Evolutionary conservation across 2,797 vertebrate genomes (phyloP).

Genomic region (Acrossocheilus wenchowensis): DNA sequence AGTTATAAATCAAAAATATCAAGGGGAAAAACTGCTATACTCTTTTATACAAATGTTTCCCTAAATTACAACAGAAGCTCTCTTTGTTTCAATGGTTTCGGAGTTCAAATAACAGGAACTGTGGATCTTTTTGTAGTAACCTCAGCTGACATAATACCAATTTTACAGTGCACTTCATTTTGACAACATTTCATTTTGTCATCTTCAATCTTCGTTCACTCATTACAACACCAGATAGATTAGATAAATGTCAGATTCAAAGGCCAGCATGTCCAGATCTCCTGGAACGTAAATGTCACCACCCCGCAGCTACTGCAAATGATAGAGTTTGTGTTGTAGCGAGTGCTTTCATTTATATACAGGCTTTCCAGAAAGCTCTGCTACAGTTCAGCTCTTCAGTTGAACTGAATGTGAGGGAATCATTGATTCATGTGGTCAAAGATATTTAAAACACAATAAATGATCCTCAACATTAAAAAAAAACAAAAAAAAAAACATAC

Average conservation of each 20-base stretch:
- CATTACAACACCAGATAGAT: slow-evolving; percentile 35
- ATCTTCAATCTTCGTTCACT: slow-evolving; percentile 21
- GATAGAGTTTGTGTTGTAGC: slow-evolving; percentile 9
- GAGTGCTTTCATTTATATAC: neutral
- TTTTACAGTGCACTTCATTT: slow-evolving; percentile 21
- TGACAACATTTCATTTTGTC: slow-evolving; percentile 39
- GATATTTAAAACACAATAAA: neutral
- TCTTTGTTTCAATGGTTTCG: neutral
- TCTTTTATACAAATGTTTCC: neutral
- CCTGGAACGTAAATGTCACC: slow-evolving; percentile 31
- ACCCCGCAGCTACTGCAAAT: slow-evolving; percentile 31
- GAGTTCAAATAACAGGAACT: neutral
- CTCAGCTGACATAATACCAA: neutral
- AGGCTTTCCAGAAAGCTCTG: neutral
- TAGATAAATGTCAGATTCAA: slow-evolving; percentile 42
- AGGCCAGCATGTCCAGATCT: slow-evolving; percentile 38
- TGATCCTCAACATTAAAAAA: neutral
- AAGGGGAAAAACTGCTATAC: too few relatives aligned
- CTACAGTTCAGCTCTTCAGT: neutral
- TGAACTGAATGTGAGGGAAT: neutral
- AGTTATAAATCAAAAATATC: neutral
- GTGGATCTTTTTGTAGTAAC: neutral
- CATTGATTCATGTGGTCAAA: neutral
- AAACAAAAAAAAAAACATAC: neutral
- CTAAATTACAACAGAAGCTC: neutral